phyloP scores from a whole-genome alignment of 1,140 invertebrate species.

The Antheraea pernyi region DNA sequence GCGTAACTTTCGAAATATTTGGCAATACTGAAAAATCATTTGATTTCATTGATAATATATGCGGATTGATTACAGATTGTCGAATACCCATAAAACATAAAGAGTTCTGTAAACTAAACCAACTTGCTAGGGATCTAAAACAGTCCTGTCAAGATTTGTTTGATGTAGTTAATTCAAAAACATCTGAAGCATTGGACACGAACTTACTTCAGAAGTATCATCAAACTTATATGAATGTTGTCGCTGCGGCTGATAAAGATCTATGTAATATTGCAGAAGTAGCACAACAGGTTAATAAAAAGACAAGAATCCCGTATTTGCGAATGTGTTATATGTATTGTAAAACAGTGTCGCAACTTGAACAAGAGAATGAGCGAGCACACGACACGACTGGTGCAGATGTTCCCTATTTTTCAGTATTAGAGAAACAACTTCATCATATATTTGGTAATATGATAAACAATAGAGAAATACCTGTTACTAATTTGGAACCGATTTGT shows the following conservation, averaged over 20 bases:
- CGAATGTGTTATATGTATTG: slow-evolving; percentile 74
- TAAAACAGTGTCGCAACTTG: slow-evolving; percentile 65
- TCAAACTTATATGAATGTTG: slow-evolving; percentile 72
- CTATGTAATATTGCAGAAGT: slow-evolving; percentile 68
- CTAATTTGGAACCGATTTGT: slow-evolving; percentile 69
- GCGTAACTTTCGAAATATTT: slow-evolving; percentile 73
- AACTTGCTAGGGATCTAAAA: slow-evolving; percentile 64
- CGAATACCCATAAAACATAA: slow-evolving; percentile 72
- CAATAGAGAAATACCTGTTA: slow-evolving; percentile 64
- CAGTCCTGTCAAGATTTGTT: slow-evolving; percentile 60
- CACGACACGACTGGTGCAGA: slow-evolving; percentile 29
- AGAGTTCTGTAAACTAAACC: slow-evolving; percentile 72
- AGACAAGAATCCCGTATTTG: slow-evolving; percentile 59
- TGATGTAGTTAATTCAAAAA: slow-evolving; percentile 47
- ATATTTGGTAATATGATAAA: slow-evolving; percentile 76
- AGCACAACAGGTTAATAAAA: slow-evolving; percentile 54
- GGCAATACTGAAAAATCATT: slow-evolving; percentile 69
- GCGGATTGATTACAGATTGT: slow-evolving; percentile 67
- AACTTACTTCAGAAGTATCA: slow-evolving; percentile 67
- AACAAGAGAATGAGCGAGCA: slow-evolving; percentile 49
- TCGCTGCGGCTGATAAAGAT: slow-evolving; percentile 69
- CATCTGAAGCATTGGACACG: slow-evolving; percentile 41
- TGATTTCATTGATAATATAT: slow-evolving; percentile 68
- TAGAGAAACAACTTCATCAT: slow-evolving; percentile 66
- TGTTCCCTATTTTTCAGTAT: slow-evolving; percentile 57